Conservation (phyloP, 2,888 invertebrate genomes). For the Bellardia bayeri region DNA sequence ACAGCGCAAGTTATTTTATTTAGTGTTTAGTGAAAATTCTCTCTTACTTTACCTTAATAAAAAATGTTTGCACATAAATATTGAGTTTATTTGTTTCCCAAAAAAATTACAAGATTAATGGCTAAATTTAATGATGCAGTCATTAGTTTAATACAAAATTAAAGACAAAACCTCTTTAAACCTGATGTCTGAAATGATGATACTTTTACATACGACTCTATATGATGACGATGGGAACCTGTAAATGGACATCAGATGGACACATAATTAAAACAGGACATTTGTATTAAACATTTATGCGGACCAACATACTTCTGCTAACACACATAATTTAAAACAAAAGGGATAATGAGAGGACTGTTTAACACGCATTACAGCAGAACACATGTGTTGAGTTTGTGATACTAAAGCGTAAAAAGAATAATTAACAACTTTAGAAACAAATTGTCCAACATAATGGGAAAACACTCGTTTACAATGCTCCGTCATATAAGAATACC, state of each 20-base stretch:
- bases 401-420: constrained; percentile 66
- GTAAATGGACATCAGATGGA: constrained; percentile 75
- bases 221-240: constrained; percentile 70
- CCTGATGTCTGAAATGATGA: constrained; percentile 20
- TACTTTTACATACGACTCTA: constrained; percentile 4
- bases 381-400: constrained; percentile 17
- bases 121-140: constrained; percentile 73
- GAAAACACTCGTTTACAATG: neutral
- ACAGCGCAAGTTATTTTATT: no score
- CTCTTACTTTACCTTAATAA: neutral
- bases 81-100: neutral
- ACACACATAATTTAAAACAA: constrained; percentile 40
- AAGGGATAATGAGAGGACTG: constrained; percentile 65
- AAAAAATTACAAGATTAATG: constrained; percentile 71
- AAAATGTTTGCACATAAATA: constrained; percentile 36
- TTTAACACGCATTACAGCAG: constrained; percentile 41
- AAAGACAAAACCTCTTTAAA: constrained; percentile 41
- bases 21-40: neutral
- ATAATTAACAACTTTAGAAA: constrained; percentile 67
- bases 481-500: constrained; percentile 27
- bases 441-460: constrained; percentile 50
- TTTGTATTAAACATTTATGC: constrained; percentile 56
- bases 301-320: neutral
- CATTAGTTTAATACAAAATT: constrained; percentile 72
- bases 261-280: constrained; percentile 69